Percentiles rank a stretch among this genome's conserved stretches.
These are phyloP conservation scores for Sitta carolinensis DNA, from an alignment of 2,797 vertebrate species.

Conservation along the genomic window DNA sequence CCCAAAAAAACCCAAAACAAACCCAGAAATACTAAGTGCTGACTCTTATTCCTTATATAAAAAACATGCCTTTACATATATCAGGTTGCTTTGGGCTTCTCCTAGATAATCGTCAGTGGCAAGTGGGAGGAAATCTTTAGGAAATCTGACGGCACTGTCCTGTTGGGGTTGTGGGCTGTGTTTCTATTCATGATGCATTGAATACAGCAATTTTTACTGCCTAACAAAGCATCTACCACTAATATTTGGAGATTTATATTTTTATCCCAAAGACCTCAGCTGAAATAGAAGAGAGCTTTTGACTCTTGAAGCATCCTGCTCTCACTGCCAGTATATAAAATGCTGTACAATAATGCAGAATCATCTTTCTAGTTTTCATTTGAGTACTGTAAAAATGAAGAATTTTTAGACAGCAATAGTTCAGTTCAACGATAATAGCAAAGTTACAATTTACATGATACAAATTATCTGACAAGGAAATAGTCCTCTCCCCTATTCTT, in stretches of 20 bases:
- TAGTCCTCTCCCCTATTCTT: neutral
- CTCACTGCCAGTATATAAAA: neutral
- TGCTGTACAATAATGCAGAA: neutral
- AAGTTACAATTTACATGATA: neutral
- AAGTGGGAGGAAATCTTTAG: neutral
- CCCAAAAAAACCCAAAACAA: neutral
- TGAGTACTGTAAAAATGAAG: neutral
- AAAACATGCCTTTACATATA: neutral
- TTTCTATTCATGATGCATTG: neutral
- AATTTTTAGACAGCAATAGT: neutral
- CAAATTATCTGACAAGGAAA: neutral
- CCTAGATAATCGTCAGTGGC: neutral
- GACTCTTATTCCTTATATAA: neutral
- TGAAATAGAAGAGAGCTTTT: constrained; percentile 22
- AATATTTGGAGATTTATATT: constrained; percentile 4
- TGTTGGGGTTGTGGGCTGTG: neutral
- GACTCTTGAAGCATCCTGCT: neutral
- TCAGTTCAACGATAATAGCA: neutral
- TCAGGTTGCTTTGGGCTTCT: neutral
- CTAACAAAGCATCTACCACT: neutral
- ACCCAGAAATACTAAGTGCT: neutral
- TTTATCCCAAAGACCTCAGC: neutral
- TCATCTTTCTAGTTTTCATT: neutral
- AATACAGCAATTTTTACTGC: neutral
- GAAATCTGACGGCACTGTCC: neutral